Evolutionary conservation across 2,888 invertebrate genomes (phyloP), one percentile per base, ranked within the genome.

Genomic region (Leptinotarsa juncta): DNA sequence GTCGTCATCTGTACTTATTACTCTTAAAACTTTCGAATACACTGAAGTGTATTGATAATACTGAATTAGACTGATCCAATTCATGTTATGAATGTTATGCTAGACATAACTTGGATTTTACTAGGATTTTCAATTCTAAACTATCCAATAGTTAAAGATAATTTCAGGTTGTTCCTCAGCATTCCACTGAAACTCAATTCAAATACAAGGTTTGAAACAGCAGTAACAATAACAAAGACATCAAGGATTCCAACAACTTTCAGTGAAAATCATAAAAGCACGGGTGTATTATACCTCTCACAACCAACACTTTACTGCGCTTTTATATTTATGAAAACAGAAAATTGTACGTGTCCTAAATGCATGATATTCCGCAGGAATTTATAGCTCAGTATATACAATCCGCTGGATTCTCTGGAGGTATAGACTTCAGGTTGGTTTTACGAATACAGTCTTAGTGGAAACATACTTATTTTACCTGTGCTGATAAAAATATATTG

Each of bases 311-410:
- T 82, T 81, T 81, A 82, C 81, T 79, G 80, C 78, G 78, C 70
- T 77, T 81, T 76, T 78, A 82, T 80, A 82, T 83, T 82, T 82
- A 82, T 83, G 81, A 80, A 81, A 80, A 53, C 70, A 62, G 55
- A n/a, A 32, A 62, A 62, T 18, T 67, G 55, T 57, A 70, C 70
- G 70, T 70, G 67, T 51, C 70, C 66, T 67, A 73, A 73, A 73
- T 73, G 70, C 68, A 73, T 69, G 55, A 73, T 73, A 69, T 66
- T 65, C 60, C 57, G 48, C 14, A n/a, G n/a, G 50, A 70, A 70
- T 66, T 62, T 67, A 73, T 55, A 42, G 60, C 73, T 62, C 15
- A 15, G 60, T 4, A 60, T 69, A 62, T 62, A 7, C 62, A 16
- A 7, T 62, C 62, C 62, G 16, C n/a, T 32, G 62, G 12, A 62